Evolutionary conservation across 2,888 invertebrate species (phyloP), one percentile per base, ranked within the genome.

Genomic region (Spatulosminthurus flaviceps): DNA sequence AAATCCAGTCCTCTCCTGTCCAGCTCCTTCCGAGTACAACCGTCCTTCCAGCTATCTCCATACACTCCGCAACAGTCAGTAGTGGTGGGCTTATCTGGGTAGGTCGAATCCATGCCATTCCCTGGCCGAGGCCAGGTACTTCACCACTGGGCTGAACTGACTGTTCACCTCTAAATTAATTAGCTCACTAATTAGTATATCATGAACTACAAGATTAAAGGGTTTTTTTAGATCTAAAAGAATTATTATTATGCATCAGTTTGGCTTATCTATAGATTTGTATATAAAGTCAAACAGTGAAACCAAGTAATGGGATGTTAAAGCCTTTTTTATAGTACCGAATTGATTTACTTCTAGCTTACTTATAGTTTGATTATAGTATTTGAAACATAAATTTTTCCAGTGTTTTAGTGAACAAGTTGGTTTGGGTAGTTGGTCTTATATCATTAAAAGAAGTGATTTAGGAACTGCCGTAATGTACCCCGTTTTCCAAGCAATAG

Each of bases 321-420:
- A 75, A 9, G 61, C 26, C 5, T 24, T 22, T 9, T 19, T 34
- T 1, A 75, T 75, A 7, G 66, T 29, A 0, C 75, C 75, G 24
- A 24, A 75, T 42, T 75, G 75, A 64, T 66, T 64, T 4, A 64
- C 9, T 16, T 11, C 13, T 21, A 64, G 19, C 1, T 16, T 64
- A 64, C 21, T 1, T 21, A 34, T 61, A 0, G 61, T 21, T 29
- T 74, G 74, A 11, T 28, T 9, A 29, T 61, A 74, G 1, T 29
- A 11, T 74, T 2, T 19, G 26, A 19, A 61, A 74, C 60, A 74
- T 74, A 22, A 74, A 61, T 21, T 22, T 60, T 61, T 74, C 74
- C 1, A 34, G 16, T 0, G 61, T 22, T 74, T 74, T 74, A 5
- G 29, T 1, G 61, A 61, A 74, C 19, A 74, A 19, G 29, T 60